Percentiles rank a stretch among this genome's conserved stretches.
Evolutionary conservation across 2,888 invertebrate genomes (phyloP).

Genomic region (Ischnura elegans): DNA sequence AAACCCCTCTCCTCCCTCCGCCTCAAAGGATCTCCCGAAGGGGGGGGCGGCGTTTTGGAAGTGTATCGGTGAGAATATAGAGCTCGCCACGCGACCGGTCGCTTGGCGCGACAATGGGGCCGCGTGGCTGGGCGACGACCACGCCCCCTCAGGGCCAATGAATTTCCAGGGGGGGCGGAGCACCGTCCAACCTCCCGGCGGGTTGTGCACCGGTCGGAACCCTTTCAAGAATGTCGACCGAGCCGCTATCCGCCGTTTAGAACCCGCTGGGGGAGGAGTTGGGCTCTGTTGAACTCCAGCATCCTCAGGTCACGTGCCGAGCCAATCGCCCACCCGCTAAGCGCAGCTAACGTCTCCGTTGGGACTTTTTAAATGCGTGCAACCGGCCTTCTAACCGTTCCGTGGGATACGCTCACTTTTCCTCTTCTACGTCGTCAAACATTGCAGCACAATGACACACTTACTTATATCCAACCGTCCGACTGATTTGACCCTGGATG

Average conservation of each 20-base stretch:
- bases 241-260: not conserved
- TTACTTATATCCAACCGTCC: not conserved
- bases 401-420: conserved; percentile 59
- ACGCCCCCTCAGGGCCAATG: conserved; percentile 64
- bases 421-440: conserved; percentile 51
- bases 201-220: not conserved
- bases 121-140: not conserved
- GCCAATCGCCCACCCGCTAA: conserved; percentile 26
- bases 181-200: not conserved
- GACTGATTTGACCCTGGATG: not conserved
- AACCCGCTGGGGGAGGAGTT: conserved; percentile 5
- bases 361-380: conserved; percentile 48
- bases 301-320: not conserved
- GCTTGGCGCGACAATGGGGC: conserved; percentile 43
- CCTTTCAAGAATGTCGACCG: conserved; percentile 25
- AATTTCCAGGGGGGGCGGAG: conserved; percentile 20
- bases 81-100: conserved; percentile 43
- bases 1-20: not conserved
- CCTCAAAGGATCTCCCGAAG: not conserved
- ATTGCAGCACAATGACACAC: conserved; percentile 44
- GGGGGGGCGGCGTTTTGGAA: not conserved
- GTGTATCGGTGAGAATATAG: not conserved
- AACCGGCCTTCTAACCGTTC: conserved; percentile 44
- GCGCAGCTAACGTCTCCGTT: not conserved
- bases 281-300: not conserved